phyloP scores from a whole-genome alignment of 2,113 vertebrate species.

The Erpornis zantholeuca region DNA sequence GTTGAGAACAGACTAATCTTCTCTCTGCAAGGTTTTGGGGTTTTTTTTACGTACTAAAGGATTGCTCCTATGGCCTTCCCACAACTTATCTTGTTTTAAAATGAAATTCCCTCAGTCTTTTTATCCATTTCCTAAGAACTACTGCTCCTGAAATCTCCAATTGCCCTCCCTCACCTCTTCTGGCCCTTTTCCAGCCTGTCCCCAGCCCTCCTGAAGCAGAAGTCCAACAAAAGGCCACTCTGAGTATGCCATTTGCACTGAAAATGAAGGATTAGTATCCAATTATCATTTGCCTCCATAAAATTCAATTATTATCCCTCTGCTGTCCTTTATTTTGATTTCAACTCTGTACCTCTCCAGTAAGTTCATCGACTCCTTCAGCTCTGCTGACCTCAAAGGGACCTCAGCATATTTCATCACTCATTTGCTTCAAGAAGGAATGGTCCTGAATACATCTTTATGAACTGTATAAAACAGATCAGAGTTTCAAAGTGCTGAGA shows the following conservation, averaged over 20 bases:
- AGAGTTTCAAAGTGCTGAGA: background rate
- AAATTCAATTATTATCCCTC: background rate
- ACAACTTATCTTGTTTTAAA: background rate
- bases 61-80: background rate
- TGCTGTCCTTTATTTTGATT: background rate
- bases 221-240: background rate
- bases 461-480: background rate
- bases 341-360: background rate
- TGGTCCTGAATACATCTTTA: background rate
- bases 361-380: background rate
- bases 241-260: background rate
- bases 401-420: background rate
- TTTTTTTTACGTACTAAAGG: background rate
- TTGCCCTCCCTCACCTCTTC: background rate
- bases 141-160: background rate
- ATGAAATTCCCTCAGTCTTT: background rate
- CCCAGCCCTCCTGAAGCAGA: background rate
- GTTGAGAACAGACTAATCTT: background rate
- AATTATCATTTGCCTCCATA: background rate
- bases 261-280: background rate
- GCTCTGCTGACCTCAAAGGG: background rate
- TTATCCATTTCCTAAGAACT: background rate
- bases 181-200: background rate
- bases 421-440: background rate
- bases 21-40: background rate